A percentile compares a stretch with the other conserved stretches of the same genome.
Conservation (phyloP, 2,797 vertebrate genomes). For the Gymnodraco acuticeps region DNA sequence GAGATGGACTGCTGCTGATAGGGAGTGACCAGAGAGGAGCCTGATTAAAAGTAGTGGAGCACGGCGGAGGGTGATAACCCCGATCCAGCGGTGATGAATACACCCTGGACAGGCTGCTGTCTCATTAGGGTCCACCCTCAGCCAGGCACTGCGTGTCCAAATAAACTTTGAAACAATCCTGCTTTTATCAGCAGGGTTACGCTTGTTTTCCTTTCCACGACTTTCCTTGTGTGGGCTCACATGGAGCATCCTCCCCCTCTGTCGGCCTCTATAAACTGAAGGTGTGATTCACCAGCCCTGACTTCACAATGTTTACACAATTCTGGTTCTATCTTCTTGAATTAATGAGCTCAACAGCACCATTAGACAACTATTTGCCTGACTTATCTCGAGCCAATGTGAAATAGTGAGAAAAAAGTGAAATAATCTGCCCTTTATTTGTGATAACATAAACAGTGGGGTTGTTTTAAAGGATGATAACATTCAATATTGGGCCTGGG, state of each 20-base stretch:
- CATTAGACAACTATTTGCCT: conserved; percentile 80
- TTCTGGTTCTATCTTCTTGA: conserved; percentile 75
- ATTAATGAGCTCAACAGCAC: conserved; percentile 77
- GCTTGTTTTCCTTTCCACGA: conserved; percentile 79
- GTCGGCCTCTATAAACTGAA: conserved; percentile 70
- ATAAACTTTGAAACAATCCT: conserved; percentile 80
- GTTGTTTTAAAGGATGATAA: conserved; percentile 82
- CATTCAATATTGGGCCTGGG: conserved; percentile 84
- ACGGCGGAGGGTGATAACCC: conserved; percentile 89
- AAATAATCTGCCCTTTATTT: conserved; percentile 83
- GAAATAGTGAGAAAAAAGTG: conserved; percentile 80
- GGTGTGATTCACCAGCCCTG: conserved; percentile 79
- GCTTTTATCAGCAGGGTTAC: conserved; percentile 81
- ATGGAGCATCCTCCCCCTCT: conserved; percentile 56
- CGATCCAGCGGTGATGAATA: conserved; percentile 87
- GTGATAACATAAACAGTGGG: conserved; percentile 79
- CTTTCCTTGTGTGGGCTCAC: conserved; percentile 79
- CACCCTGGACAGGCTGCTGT: conserved; percentile 77
- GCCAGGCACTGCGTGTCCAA: conserved; percentile 78
- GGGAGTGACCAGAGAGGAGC: conserved; percentile 89
- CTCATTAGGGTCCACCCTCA: conserved; percentile 82
- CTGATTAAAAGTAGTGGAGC: conserved; percentile 93
- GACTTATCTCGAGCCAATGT: conserved; percentile 71
- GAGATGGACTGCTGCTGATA: conserved; percentile 90
- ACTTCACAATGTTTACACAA: conserved; percentile 78